Percentiles rank a stretch among this genome's conserved stretches.
These are phyloP conservation scores for Cecropterus lyciades DNA, from an alignment of 1,140 invertebrate genomes.

Conservation along the genomic window DNA sequence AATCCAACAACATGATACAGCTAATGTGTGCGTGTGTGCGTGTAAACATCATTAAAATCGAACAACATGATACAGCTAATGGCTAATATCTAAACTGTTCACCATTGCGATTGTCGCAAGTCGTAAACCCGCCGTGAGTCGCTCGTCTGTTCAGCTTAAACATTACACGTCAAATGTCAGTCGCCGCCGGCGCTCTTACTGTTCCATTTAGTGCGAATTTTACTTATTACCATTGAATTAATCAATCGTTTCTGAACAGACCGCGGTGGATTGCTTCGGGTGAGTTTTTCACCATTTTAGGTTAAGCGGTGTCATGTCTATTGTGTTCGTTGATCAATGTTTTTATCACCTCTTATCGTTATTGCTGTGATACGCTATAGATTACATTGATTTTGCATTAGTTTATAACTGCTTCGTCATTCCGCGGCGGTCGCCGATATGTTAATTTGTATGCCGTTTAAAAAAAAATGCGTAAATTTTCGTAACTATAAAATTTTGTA, in stretches of 20 bases:
- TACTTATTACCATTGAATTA: slow-evolving; percentile 11
- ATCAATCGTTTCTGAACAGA: slow-evolving; percentile 5
- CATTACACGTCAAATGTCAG: slow-evolving; percentile 11
- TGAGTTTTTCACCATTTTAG: slow-evolving; percentile 10
- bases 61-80: no score
- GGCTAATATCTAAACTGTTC: no score
- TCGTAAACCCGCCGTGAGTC: not conserved
- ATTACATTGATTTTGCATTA: not conserved
- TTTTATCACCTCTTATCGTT: no score
- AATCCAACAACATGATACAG: no score
- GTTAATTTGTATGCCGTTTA: no score
- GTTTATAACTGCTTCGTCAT: slow-evolving; percentile 2
- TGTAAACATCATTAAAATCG: no score
- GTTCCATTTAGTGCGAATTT: slow-evolving; percentile 3
- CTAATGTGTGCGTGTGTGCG: no score
- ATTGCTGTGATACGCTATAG: not conserved
- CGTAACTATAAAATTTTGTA: no score
- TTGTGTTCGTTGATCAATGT: no score
- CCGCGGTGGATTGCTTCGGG: slow-evolving; percentile 1
- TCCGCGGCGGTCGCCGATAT: not conserved
- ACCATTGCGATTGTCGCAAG: no score
- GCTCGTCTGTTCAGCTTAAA: not conserved
- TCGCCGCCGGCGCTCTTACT: slow-evolving; percentile 6
- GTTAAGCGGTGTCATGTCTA: slow-evolving; percentile 8
- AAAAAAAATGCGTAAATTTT: no score